Evolutionary conservation across 2,113 vertebrate species (phyloP).

Genomic region (Prionailurus bengalensis): DNA sequence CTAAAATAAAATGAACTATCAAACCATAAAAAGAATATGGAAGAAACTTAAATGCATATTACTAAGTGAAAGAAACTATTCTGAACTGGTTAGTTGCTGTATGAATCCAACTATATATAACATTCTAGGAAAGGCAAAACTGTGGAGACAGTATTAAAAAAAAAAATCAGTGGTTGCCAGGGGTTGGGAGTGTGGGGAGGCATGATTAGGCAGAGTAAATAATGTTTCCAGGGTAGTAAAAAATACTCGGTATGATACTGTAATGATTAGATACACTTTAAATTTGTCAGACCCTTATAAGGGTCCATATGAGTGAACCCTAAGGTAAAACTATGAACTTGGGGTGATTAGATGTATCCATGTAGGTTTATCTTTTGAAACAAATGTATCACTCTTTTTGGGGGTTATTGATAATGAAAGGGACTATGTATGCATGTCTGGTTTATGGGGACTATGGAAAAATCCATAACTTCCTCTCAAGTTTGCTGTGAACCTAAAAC

Average conservation of each 20-base stretch:
- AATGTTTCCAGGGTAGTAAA: background rate
- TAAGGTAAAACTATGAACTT: background rate
- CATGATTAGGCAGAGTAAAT: background rate
- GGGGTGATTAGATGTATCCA: background rate
- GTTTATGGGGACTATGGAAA: background rate
- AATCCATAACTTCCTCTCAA: background rate
- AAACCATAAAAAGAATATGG: background rate
- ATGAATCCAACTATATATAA: background rate
- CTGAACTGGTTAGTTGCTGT: background rate
- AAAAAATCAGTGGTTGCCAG: background rate
- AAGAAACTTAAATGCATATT: background rate
- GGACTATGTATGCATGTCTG: background rate
- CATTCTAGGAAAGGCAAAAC: background rate
- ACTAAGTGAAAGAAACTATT: background rate
- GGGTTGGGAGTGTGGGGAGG: background rate
- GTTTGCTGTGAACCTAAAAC: background rate
- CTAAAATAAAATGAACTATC: background rate
- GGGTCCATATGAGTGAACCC: background rate
- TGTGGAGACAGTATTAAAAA: background rate
- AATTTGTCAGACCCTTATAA: background rate
- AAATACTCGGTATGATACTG: background rate
- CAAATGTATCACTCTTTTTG: background rate
- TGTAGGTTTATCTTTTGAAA: background rate
- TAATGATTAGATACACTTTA: background rate
- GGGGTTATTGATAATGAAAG: background rate